Base-by-base conservation (phyloP, 2,888 invertebrate species). In the Sarcophaga caerulescens region DNA sequence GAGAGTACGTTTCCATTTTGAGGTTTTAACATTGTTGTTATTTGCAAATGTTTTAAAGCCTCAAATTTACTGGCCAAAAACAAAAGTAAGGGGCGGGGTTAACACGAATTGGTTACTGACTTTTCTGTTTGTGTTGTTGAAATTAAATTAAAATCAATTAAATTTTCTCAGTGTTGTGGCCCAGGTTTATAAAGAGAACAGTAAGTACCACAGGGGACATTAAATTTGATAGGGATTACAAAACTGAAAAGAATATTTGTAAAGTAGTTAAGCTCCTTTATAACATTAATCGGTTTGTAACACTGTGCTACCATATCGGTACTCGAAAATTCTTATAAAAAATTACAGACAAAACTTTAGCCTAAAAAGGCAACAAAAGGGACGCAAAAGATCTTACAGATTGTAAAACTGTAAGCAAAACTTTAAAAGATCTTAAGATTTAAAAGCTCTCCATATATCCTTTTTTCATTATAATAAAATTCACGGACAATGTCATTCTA, bases 131-230 rank as follows among this genome's bases (percentile, higher is more conserved):
- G 75, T 74, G 69, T 71, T 73, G 69, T 79, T 79, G 77, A 86
- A 78, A 84, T 86, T 84, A 75, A 86, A 86, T 86, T 86, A 84
- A 86, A 84, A 86, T 86, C 84, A 84, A 86, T 86, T 86, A 85
- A 80, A 74, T 77, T 77, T 80, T 52, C 12, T 69, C 62, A 23
- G 23, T 83, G 60, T 65, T 47, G 5, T 12, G 14, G 1, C 19
- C 25, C 57, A 59, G 59, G 52, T 52, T 52, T 59, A 17, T 70
- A 45, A 35, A 2, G 44, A 74, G 47, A 35, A 44, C 14, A 44
- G 6, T 5, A 60, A 21, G 19, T 19, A 12, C 14, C 19, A 12
- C 44, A 75, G 17, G 65, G 35, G 47, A 19, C 47, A 19, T 66
- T 8, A 12, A 23, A 63, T 47, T 62, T 17, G n/a, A 19, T 21